Conservation (phyloP, 1,140 invertebrate species). For the Papilio polytes region DNA sequence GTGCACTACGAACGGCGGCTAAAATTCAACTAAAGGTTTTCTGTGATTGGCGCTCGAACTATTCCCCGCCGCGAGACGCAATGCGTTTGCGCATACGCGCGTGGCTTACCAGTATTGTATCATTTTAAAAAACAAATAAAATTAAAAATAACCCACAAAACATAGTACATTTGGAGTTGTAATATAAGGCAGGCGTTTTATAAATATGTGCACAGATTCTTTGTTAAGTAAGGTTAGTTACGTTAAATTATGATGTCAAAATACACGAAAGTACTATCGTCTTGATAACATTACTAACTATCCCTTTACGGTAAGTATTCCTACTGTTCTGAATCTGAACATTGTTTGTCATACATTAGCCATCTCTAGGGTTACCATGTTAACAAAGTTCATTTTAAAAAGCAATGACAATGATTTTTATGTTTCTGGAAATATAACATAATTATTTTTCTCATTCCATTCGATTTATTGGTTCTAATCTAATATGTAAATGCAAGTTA, state of each 20-base stretch:
- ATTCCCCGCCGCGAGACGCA: constrained; percentile 39
- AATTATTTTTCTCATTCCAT: neutral
- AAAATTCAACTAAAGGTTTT: constrained; percentile 50
- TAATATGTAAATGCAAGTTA: neutral
- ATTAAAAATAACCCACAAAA: neutral
- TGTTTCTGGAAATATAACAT: neutral
- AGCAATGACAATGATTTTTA: neutral
- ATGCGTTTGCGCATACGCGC: constrained; percentile 38
- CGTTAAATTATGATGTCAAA: neutral
- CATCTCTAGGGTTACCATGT: constrained; percentile 40
- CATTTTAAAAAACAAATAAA: neutral
- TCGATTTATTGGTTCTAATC: neutral
- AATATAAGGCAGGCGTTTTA: neutral
- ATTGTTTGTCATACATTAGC: constrained; percentile 65
- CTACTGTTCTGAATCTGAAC: constrained; percentile 55
- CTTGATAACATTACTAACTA: constrained; percentile 4
- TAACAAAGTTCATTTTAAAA: neutral
- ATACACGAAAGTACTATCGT: neutral
- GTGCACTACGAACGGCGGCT: constrained; percentile 44
- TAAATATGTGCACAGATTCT: too few relatives aligned
- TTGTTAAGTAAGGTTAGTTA: too few relatives aligned
- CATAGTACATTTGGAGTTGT: neutral
- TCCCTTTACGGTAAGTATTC: constrained; percentile 51
- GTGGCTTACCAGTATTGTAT: neutral
- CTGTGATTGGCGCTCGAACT: constrained; percentile 53